phyloP scores from a whole-genome alignment of 2,113 vertebrate species.

The Scytalopus superciliaris region DNA sequence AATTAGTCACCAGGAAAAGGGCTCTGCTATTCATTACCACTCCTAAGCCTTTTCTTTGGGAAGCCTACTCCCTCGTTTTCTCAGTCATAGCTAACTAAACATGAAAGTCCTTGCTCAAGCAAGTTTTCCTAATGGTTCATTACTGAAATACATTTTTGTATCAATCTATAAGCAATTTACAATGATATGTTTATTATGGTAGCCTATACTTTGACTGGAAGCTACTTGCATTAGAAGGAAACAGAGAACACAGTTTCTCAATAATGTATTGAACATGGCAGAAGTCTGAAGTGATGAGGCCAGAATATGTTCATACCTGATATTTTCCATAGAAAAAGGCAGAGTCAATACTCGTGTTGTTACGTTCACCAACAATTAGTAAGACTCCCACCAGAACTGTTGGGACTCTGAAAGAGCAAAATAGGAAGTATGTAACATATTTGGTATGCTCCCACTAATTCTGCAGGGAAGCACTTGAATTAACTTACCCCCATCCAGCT shows the following conservation, averaged over 20 bases:
- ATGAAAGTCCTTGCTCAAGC: not conserved
- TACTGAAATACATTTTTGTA: not conserved
- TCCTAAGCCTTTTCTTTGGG: not conserved
- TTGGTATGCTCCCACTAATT: not conserved
- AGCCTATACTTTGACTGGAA: not conserved
- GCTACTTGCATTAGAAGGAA: not conserved
- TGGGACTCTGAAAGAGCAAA: conserved; percentile 80
- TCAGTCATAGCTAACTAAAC: not conserved
- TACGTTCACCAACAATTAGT: conserved; percentile 81
- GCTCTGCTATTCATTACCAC: not conserved
- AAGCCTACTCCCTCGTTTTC: not conserved
- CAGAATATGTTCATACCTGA: conserved; percentile 78
- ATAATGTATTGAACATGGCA: not conserved
- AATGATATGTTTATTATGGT: not conserved
- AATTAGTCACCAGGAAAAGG: conserved; percentile 33
- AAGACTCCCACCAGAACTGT: conserved; percentile 81
- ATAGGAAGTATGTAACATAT: not conserved
- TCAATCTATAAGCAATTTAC: not conserved
- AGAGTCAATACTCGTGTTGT: conserved; percentile 79
- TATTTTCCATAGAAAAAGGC: conserved; percentile 90
- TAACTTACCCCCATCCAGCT: conserved; percentile 93
- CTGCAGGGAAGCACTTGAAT: not conserved
- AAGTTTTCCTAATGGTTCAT: not conserved
- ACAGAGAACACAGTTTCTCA: not conserved
- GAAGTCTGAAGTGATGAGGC: not conserved